Evolutionary conservation across 2,888 invertebrate genomes (phyloP).

Genomic region (Dynastes maya): DNA sequence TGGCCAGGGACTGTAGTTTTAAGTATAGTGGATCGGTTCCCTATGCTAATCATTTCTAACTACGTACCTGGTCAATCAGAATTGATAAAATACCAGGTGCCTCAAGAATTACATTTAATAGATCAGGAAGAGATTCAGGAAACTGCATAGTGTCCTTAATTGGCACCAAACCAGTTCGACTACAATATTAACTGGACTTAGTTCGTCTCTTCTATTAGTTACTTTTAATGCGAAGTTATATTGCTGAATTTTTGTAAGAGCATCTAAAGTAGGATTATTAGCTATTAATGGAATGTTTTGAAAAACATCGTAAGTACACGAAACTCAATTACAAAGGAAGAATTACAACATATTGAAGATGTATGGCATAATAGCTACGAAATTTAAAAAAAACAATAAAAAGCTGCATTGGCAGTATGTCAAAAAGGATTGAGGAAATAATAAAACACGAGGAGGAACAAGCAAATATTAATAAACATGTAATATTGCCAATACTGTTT

Average conservation of each 20-base stretch:
- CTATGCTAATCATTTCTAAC: background rate
- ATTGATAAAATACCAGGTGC: constrained; percentile 87
- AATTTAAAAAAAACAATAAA: too few relatives aligned
- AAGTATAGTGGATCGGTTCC: too few relatives aligned
- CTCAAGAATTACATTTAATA: constrained; percentile 85
- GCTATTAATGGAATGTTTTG: constrained; percentile 78
- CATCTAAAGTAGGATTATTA: constrained; percentile 97
- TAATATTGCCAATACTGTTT: too few relatives aligned
- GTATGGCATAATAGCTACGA: too few relatives aligned
- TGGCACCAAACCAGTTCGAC: constrained; percentile 84
- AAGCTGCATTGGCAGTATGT: too few relatives aligned
- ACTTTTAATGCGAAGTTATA: constrained; percentile 87
- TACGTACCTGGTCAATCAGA: constrained; percentile 87
- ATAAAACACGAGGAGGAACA: too few relatives aligned
- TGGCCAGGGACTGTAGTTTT: too few relatives aligned
- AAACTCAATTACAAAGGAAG: too few relatives aligned
- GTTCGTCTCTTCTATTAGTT: constrained; percentile 77
- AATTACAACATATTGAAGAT: too few relatives aligned
- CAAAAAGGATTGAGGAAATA: too few relatives aligned
- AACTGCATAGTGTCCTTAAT: constrained; percentile 82
- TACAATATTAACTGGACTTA: constrained; percentile 79
- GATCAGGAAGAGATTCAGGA: constrained; percentile 88
- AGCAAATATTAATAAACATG: too few relatives aligned
- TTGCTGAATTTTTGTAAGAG: constrained; percentile 94
- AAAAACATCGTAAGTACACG: too few relatives aligned